Evolutionary conservation across 2,888 invertebrate species (phyloP).

Genomic region (Marronus borbonicus): DNA sequence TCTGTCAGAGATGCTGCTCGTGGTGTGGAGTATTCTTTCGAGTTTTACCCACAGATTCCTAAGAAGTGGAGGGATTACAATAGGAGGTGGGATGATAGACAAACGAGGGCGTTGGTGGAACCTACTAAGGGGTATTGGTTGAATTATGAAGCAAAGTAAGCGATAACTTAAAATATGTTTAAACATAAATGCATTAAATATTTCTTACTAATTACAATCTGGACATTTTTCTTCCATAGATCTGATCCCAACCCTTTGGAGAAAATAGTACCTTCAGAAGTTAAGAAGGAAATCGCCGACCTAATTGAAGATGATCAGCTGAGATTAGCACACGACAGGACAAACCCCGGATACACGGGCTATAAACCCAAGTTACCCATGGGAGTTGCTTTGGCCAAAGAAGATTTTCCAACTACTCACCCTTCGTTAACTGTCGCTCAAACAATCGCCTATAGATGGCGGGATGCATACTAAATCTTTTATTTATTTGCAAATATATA

Average conservation of each 20-base stretch:
- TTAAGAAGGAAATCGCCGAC: constrained; percentile 62
- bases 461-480: constrained; percentile 22
- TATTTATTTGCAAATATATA: background rate
- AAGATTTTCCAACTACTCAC: constrained; percentile 62
- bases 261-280: constrained; percentile 61
- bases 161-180: background rate
- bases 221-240: background rate
- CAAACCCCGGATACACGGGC: constrained; percentile 65
- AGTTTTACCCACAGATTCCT: constrained; percentile 58
- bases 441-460: constrained; percentile 61
- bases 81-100: constrained; percentile 66
- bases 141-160: constrained; percentile 61
- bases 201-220: too few relatives aligned
- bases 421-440: constrained; percentile 64
- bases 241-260: constrained; percentile 41
- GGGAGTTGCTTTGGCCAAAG: constrained; percentile 63
- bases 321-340: constrained; percentile 65
- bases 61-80: constrained; percentile 56
- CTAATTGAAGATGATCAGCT: constrained; percentile 64
- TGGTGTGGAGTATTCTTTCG: constrained; percentile 39
- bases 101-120: constrained; percentile 64
- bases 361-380: constrained; percentile 62
- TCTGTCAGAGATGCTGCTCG: constrained; percentile 49
- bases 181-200: background rate
- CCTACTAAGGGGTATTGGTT: constrained; percentile 65